Evolutionary conservation across 2,113 vertebrate species (phyloP), one percentile per base, ranked within the genome.

Genomic region (Ivindomyrus marchei): DNA sequence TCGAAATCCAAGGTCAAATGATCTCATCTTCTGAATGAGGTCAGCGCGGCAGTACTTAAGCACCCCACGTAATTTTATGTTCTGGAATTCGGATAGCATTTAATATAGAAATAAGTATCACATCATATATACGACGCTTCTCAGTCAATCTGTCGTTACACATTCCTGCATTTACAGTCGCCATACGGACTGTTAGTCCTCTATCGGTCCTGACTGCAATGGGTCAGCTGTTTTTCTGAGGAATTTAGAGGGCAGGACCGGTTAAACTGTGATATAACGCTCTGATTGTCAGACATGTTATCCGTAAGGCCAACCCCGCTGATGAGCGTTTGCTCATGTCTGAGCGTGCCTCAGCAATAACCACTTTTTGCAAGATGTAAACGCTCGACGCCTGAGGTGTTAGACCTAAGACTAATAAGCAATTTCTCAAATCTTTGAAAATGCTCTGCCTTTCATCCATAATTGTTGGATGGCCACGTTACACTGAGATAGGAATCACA

Each of bases 261-360:
- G 70, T 39, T 77, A 39, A 17, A 77, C 70, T 39, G 0, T 77
- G 31, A 77, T 31, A 80, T 42, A 80, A 42, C 6, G 15, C 74
- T 80, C 36, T n/a, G 74, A 80, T 42, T 80, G 31, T 80, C 36
- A 19, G 36, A 80, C 70, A 77, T 19, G 74, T 80, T 85, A 85
- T 47, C 7, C 42, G 46, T 47, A 39, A 39, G n/a, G 13, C 85
- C 27, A 36, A 56, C 50, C 85, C 15, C 0, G 15, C 50, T n/a
- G 93, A 94, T 92, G 93, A 91, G 91, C 91, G 21, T 89, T 92
- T 93, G 94, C 94, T 95, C 94, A 94, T 93, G 94, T 93, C 46
- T 87, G 47, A 90, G 91, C 94, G 94, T 85, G 90, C 93, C 92
- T 94, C 92, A 91, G 92, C 93, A 85, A 93, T 92, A 92, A 93